phyloP scores from a whole-genome alignment of 1,140 invertebrate genomes.

The Limonius californicus region DNA sequence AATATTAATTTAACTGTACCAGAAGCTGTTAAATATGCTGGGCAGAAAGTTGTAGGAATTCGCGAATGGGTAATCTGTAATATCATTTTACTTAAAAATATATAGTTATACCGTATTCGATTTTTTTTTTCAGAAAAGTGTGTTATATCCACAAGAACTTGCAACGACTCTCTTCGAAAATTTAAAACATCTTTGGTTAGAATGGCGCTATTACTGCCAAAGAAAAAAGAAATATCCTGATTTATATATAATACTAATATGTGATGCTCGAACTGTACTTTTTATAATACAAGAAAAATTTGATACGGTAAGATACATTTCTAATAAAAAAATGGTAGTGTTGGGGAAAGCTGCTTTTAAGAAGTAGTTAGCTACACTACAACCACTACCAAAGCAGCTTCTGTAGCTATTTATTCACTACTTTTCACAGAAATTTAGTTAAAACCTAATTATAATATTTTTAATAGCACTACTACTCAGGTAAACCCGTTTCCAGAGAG shows the following conservation, averaged over 20 bases:
- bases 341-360: no score
- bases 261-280: slow-evolving; percentile 40
- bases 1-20: slow-evolving; percentile 43
- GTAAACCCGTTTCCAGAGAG: no score
- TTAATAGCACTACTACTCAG: no score
- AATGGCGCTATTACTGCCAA: slow-evolving; percentile 32
- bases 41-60: slow-evolving; percentile 28
- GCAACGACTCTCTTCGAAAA: slow-evolving; percentile 34
- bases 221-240: slow-evolving; percentile 26
- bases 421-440: no score
- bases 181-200: slow-evolving; percentile 31
- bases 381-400: no score
- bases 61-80: slow-evolving; percentile 40
- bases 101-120: no score
- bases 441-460: no score
- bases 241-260: slow-evolving; percentile 42
- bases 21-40: slow-evolving; percentile 40
- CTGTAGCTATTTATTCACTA: no score
- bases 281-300: slow-evolving; percentile 38
- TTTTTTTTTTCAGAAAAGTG: slow-evolving; percentile 38
- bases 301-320: slow-evolving; percentile 31
- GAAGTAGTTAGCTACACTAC: no score
- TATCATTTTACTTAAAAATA: no score
- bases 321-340: no score
- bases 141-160: slow-evolving; percentile 38